A percentile compares a stretch with the other conserved stretches of the same genome.
Conservation (phyloP, 2,797 vertebrate genomes). For the Nyctibius grandis region DNA sequence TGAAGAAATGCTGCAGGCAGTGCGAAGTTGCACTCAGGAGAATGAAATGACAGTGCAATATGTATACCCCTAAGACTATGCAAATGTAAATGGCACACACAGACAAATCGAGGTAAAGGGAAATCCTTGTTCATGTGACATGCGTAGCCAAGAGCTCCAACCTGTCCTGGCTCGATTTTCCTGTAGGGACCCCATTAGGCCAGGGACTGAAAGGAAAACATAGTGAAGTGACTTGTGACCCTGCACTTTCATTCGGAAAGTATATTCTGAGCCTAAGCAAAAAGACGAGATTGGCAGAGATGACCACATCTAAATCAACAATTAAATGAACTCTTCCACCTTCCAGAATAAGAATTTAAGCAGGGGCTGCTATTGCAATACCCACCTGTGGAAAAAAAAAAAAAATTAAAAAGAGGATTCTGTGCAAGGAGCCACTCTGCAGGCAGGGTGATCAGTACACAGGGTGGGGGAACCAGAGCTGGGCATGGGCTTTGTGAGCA, state of each 20-base stretch:
- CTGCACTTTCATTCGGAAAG: not conserved
- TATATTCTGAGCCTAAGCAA: not conserved
- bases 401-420: not conserved
- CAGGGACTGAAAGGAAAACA: not conserved
- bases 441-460: not conserved
- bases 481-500: not conserved
- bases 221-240: too few species aligned
- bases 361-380: not conserved
- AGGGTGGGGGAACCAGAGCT: not conserved
- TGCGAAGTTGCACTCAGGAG: not conserved
- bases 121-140: not conserved
- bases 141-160: not conserved
- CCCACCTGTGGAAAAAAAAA: rapidly evolving
- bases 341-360: not conserved
- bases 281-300: not conserved
- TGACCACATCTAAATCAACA: not conserved
- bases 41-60: not conserved
- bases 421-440: rapidly evolving
- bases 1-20: not conserved
- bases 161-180: not conserved
- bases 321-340: not conserved
- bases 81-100: not conserved
- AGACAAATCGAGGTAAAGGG: not conserved
- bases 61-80: not conserved
- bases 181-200: not conserved